Evolutionary conservation across 2,797 vertebrate species (phyloP), one percentile per base, ranked within the genome.

Genomic region (Spondyliosoma cantharus): DNA sequence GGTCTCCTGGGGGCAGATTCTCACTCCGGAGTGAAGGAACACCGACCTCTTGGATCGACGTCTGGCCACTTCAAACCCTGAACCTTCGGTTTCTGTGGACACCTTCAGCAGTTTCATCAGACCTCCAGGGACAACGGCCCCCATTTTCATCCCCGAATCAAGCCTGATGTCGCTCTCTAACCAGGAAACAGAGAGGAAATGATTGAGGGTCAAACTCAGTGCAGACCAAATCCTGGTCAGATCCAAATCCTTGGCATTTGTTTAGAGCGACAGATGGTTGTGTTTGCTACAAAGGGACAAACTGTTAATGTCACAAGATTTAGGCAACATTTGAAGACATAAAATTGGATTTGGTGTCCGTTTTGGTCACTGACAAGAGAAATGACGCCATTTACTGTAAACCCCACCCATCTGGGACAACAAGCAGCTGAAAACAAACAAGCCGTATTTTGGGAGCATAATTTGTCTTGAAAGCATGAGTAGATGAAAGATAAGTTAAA

Each of bases 1-100:
- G 66, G 94, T 96, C 89, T 97, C 96, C 52, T 97, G 95, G 7
- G 96, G 96, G 80, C 97, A 98, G 61, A 98, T 93, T 86, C 96
- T 96, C 87, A 97, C 94, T 43, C 95, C 97, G 0, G 95, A 90
- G 83, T 96, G 95, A 65, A 96, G 90, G 62, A 97, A 95, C 24
- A 95, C 89, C 1, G 97, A 97, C 91, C 97, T 95, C 89, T 94
- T 97, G 66, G 95, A 88, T 71, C 96, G 93, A 59, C 90, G 94
- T 24, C 93, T 91, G 54, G 87, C 87, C 88, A 95, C 84, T 68
- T 96, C 88, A 48, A 94, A 95, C 74, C 95, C 92, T 5, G 89
- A 61, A 49, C 78, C 17, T 92, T 94, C 58, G 14, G 37, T 13
- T 20, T 84, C 75, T 71, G 91, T 83, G 53, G 94, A 88, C 8